Evolutionary conservation across 2,888 invertebrate species (phyloP).

Genomic region (Mactromeris polynyma): DNA sequence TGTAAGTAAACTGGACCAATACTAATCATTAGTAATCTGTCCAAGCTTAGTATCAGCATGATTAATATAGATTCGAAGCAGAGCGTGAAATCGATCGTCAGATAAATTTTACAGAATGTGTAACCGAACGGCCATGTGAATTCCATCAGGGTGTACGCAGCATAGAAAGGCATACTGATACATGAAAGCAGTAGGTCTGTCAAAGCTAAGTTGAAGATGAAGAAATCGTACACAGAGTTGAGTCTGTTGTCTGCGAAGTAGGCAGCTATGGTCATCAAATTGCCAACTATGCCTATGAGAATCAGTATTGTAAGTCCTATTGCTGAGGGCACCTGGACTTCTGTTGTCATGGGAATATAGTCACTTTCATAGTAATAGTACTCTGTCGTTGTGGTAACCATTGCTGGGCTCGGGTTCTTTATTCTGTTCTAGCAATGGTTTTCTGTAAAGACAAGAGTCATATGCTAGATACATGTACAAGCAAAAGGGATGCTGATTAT

Average conservation of each 20-base stretch:
- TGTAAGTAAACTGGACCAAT: constrained; percentile 68
- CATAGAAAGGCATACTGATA: constrained; percentile 76
- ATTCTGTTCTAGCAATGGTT: too few species aligned
- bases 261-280: constrained; percentile 71
- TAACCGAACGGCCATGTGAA: constrained; percentile 74
- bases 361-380: not conserved
- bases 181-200: constrained; percentile 74
- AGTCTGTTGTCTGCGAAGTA: constrained; percentile 70
- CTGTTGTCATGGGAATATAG: constrained; percentile 46
- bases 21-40: constrained; percentile 72
- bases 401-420: not conserved
- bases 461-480: too few species aligned
- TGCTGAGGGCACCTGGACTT: constrained; percentile 51
- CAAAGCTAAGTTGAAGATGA: constrained; percentile 76
- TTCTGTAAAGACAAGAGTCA: too few species aligned
- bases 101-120: constrained; percentile 73
- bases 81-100: constrained; percentile 73
- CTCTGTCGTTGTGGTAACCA: not conserved
- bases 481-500: too few species aligned
- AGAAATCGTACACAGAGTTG: constrained; percentile 75
- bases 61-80: constrained; percentile 73
- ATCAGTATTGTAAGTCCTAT: constrained; percentile 64
- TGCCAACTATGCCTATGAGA: constrained; percentile 71
- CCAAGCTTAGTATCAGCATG: constrained; percentile 75
- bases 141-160: constrained; percentile 66